phyloP scores from a whole-genome alignment of 1,140 invertebrate species.

The Ips nitidus region DNA sequence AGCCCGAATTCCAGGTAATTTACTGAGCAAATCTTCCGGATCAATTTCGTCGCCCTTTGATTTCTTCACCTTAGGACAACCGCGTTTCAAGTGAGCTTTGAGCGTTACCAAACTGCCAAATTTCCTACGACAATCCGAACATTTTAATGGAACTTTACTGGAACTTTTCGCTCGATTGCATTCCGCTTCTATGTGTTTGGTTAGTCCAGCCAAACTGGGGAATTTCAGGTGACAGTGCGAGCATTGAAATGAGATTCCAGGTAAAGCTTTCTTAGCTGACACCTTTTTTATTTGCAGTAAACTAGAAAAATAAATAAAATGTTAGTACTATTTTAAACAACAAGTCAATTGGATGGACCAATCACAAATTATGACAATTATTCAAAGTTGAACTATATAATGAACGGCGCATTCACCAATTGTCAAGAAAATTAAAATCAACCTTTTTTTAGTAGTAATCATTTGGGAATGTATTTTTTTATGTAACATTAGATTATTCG shows the following conservation, averaged over 20 bases:
- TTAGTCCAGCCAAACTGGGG: slow-evolving; percentile 5
- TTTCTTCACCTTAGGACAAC: slow-evolving; percentile 3
- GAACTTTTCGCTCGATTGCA: slow-evolving; percentile 7
- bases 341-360: too few relatives aligned
- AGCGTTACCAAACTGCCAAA: slow-evolving; percentile 13
- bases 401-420: too few relatives aligned
- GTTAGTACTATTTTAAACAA: too few relatives aligned
- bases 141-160: slow-evolving; percentile 21
- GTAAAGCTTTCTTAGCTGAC: not conserved
- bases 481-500: too few relatives aligned
- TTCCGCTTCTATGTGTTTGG: slow-evolving; percentile 11
- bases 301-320: too few relatives aligned
- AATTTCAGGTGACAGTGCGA: slow-evolving; percentile 18
- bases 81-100: slow-evolving; percentile 11
- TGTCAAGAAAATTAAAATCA: too few relatives aligned
- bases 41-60: not conserved
- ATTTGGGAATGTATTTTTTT: too few relatives aligned
- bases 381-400: too few relatives aligned
- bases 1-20: slow-evolving; percentile 17
- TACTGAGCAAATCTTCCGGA: slow-evolving; percentile 9
- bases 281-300: too few relatives aligned
- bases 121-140: slow-evolving; percentile 16
- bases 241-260: slow-evolving; percentile 30
- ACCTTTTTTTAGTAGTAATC: too few relatives aligned
- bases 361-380: too few relatives aligned